phyloP scores from a whole-genome alignment of 2,797 vertebrate species.

The Cynopterus sphinx region DNA sequence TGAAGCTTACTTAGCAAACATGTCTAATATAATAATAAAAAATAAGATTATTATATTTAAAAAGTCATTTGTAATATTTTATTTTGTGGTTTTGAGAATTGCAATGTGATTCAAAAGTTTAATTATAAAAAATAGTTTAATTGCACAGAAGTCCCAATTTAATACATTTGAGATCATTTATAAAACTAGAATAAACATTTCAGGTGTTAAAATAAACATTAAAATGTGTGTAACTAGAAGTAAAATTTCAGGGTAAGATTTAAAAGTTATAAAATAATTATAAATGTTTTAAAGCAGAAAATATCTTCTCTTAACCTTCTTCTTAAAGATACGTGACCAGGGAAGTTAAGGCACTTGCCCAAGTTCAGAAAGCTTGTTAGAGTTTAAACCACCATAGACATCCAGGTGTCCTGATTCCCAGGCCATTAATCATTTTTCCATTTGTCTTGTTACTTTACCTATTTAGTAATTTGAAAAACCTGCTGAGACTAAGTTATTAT shows the following conservation, averaged over 20 bases:
- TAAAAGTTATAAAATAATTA: neutral
- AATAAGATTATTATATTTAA: neutral
- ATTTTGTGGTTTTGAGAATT: neutral
- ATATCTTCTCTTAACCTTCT: conserved; percentile 77
- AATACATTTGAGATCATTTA: neutral
- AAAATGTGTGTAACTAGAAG: neutral
- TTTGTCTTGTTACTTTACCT: neutral
- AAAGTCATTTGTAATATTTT: neutral
- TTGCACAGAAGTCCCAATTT: neutral
- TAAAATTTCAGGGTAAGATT: neutral
- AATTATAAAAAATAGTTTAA: conserved; percentile 60
- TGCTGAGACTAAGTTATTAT: conserved; percentile 80
- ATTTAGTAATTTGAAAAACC: conserved; percentile 42
- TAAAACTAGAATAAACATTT: neutral
- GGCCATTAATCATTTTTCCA: neutral
- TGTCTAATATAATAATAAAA: neutral
- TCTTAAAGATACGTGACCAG: conserved; percentile 70
- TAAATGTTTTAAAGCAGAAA: neutral
- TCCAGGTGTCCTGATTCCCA: neutral
- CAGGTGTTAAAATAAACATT: neutral
- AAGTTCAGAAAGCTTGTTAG: neutral
- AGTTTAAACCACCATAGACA: neutral
- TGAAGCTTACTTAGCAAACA: neutral
- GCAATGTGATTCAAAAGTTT: neutral
- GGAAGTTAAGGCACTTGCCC: neutral